phyloP scores from a whole-genome alignment of 2,888 invertebrate genomes.

The Stenodema calcarata region DNA sequence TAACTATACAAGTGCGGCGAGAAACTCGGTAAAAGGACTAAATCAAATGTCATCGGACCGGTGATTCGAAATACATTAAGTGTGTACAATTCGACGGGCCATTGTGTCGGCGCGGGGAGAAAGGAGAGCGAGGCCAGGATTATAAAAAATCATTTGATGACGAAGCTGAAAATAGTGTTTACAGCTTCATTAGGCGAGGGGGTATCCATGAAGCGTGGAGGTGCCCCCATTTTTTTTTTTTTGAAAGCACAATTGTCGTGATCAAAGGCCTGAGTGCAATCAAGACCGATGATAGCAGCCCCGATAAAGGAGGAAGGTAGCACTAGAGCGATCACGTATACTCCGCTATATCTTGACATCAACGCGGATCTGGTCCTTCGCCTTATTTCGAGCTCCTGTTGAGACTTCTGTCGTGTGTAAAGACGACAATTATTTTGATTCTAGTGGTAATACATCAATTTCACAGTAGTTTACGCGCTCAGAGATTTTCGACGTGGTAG shows the following conservation, averaged over 20 bases:
- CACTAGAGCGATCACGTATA: background rate
- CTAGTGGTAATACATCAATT: too few relatives aligned
- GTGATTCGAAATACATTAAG: conserved; percentile 47
- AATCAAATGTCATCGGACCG: conserved; percentile 33
- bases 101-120: conserved; percentile 40
- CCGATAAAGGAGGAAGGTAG: background rate
- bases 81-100: conserved; percentile 13
- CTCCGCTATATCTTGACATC: background rate
- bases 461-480: too few relatives aligned
- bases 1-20: background rate
- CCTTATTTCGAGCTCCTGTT: background rate
- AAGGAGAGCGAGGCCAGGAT: conserved; percentile 43
- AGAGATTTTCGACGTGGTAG: too few relatives aligned
- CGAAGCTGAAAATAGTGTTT: conserved; percentile 49
- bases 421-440: background rate
- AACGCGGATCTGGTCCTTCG: background rate
- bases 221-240: background rate
- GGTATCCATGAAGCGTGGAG: conserved; percentile 19
- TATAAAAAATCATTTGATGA: conserved; percentile 52
- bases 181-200: conserved; percentile 51
- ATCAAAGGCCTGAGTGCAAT: conserved; percentile 34
- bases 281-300: conserved; percentile 17
- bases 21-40: background rate
- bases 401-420: background rate
- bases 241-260: conserved; percentile 24